Evolutionary conservation across 1,140 invertebrate species (phyloP).

Genomic region (Apis laboriosa): DNA sequence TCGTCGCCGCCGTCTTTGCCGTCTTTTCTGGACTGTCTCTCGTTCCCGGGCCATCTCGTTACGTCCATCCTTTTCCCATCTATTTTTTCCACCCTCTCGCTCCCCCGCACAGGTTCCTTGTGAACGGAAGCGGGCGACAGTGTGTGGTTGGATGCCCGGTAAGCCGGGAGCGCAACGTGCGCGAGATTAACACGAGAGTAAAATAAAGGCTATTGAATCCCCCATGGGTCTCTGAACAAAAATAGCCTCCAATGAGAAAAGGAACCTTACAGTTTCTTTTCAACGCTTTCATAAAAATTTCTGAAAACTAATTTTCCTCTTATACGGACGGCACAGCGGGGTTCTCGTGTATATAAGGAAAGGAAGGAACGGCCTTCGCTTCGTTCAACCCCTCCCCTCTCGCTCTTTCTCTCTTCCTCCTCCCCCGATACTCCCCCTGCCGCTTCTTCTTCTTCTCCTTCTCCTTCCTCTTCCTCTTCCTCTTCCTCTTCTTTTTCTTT

Average conservation of each 20-base stretch:
- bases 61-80: neutral
- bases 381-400: conserved; percentile 8
- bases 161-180: conserved; percentile 45
- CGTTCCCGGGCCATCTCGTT: neutral
- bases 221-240: conserved; percentile 71
- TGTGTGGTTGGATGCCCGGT: conserved; percentile 36
- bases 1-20: neutral
- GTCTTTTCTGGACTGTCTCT: neutral
- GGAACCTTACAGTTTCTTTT: conserved; percentile 78
- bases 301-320: conserved; percentile 80
- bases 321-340: conserved; percentile 63
- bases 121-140: conserved; percentile 33
- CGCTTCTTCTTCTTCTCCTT: conserved; percentile 19
- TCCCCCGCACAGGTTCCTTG: conserved; percentile 18
- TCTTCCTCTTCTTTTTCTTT: conserved; percentile 19
- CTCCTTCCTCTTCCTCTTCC: conserved; percentile 46
- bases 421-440: conserved; percentile 34
- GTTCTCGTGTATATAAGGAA: conserved; percentile 62
- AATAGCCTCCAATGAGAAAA: conserved; percentile 80
- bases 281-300: conserved; percentile 79
- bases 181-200: conserved; percentile 74
- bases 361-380: conserved; percentile 56
- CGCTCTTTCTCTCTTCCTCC: neutral
- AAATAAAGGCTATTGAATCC: conserved; percentile 80
- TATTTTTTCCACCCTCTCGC: neutral